Evolutionary conservation across 2,113 vertebrate species (phyloP).

Genomic region (Numida meleagris): DNA sequence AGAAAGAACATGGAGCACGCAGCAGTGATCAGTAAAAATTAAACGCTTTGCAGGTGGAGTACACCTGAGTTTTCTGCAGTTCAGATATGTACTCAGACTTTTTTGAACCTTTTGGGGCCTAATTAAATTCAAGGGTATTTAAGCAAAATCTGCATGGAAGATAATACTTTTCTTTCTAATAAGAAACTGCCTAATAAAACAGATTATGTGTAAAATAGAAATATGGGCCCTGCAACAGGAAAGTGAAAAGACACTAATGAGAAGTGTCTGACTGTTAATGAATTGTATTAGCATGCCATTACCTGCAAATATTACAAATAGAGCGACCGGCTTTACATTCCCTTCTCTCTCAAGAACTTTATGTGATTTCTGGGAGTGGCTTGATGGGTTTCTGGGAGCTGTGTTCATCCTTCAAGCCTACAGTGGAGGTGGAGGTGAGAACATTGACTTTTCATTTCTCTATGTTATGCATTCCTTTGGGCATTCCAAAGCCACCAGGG

Average conservation of each 20-base stretch:
- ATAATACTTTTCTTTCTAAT: conserved; percentile 40
- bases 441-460: background rate
- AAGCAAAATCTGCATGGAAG: conserved; percentile 15
- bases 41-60: background rate
- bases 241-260: conserved; percentile 64
- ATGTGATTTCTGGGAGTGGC: background rate
- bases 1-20: background rate
- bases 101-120: conserved; percentile 47
- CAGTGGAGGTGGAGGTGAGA: background rate
- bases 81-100: background rate
- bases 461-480: background rate
- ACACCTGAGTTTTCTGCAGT: conserved; percentile 8
- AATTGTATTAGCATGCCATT: conserved; percentile 58
- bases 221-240: background rate
- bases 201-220: conserved; percentile 58
- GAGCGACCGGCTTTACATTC: background rate
- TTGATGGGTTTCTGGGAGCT: background rate
- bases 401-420: background rate
- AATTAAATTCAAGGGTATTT: conserved; percentile 35
- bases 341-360: background rate
- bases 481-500: background rate
- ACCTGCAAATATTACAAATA: conserved; percentile 48
- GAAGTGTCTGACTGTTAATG: conserved; percentile 53
- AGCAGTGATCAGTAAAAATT: background rate
- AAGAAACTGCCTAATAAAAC: conserved; percentile 54